Percentiles rank a stretch among this genome's conserved stretches.
Conservation (phyloP, 2,113 vertebrate species). For the Irena cyanogastra region DNA sequence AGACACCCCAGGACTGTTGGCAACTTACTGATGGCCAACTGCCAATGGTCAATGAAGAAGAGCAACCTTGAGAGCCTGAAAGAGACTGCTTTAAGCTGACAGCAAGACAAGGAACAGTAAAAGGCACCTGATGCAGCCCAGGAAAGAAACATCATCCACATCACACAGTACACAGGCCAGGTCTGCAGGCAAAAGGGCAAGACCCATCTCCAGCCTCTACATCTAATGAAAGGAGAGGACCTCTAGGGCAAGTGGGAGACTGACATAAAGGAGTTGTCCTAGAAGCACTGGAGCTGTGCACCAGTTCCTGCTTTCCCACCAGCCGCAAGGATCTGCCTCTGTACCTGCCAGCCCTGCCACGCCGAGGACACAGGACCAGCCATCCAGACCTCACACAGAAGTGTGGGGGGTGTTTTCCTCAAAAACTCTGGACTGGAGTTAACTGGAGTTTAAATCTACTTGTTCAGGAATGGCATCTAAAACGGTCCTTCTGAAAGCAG, state of each 20-base stretch:
- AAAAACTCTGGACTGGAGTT: not conserved
- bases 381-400: not conserved
- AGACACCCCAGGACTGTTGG: fast-evolving
- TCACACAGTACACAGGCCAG: not conserved
- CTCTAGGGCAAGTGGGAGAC: fast-evolving
- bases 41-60: not conserved
- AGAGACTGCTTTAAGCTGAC: not conserved
- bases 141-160: not conserved
- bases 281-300: not conserved
- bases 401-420: not conserved
- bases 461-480: not conserved
- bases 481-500: not conserved
- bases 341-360: not conserved
- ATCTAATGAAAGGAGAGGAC: not conserved
- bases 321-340: not conserved
- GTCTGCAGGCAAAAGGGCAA: not conserved
- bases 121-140: not conserved
- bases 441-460: not conserved
- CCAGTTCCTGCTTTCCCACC: fast-evolving
- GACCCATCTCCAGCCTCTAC: not conserved
- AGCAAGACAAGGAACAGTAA: not conserved
- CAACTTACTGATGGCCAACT: not conserved
- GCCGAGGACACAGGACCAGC: not conserved
- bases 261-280: not conserved
- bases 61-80: not conserved